Evolutionary conservation across 2,113 vertebrate species (phyloP).

Genomic region (Clupea harengus): DNA sequence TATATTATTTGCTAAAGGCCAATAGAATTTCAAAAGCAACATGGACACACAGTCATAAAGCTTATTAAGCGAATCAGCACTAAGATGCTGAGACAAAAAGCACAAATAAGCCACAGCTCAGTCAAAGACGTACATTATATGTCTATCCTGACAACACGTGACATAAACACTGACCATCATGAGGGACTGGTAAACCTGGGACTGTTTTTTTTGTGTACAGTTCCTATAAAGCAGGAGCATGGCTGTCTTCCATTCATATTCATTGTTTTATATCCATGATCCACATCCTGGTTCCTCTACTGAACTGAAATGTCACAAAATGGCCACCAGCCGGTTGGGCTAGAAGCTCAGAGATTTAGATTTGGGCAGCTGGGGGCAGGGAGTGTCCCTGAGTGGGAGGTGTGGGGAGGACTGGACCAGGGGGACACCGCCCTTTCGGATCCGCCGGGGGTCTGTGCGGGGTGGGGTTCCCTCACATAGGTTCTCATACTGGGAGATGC

Average conservation of each 20-base stretch:
- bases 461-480: constrained; percentile 46
- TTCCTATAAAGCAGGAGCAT: not conserved
- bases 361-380: constrained; percentile 31
- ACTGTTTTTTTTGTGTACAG: not conserved
- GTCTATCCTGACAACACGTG: not conserved
- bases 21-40: not conserved
- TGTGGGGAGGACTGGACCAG: constrained; percentile 62
- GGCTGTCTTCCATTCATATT: not conserved
- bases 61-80: not conserved
- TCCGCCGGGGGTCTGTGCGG: constrained; percentile 18
- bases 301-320: not conserved
- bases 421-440: not conserved
- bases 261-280: not conserved
- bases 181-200: not conserved
- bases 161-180: not conserved
- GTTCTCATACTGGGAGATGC: not conserved
- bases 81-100: not conserved
- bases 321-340: not conserved
- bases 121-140: not conserved
- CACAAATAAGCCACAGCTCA: not conserved
- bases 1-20: not conserved
- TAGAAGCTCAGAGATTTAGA: constrained; percentile 32
- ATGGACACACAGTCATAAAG: not conserved
- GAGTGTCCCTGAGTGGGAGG: constrained; percentile 55
- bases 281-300: not conserved